Percentiles rank a stretch among this genome's conserved stretches.
Evolutionary conservation across 2,888 invertebrate genomes (phyloP).

Genomic region (Athalia circularis): DNA sequence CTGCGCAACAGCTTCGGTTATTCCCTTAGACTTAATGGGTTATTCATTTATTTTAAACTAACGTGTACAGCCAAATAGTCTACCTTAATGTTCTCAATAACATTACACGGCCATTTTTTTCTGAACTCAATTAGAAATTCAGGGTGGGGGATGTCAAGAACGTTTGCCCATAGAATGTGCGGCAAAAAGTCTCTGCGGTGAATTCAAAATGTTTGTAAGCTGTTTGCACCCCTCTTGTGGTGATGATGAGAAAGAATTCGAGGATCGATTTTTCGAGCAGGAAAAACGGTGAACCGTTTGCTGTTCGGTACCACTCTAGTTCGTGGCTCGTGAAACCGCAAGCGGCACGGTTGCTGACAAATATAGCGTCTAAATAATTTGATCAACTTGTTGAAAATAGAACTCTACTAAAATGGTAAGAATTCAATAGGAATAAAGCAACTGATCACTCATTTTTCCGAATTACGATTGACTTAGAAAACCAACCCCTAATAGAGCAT

Average conservation of each 20-base stretch:
- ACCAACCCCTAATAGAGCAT: not conserved
- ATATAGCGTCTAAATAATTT: slow-evolving; percentile 25
- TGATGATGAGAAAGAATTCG: too few species aligned
- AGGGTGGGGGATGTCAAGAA: slow-evolving; percentile 29
- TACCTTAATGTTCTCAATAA: slow-evolving; percentile 59
- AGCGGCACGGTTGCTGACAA: slow-evolving; percentile 14
- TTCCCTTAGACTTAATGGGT: not conserved
- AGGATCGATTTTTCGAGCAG: too few species aligned
- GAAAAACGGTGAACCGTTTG: too few species aligned
- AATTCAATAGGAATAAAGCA: not conserved
- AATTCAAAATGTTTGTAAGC: too few species aligned
- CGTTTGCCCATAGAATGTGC: not conserved
- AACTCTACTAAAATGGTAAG: slow-evolving; percentile 27
- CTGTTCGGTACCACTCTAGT: too few species aligned
- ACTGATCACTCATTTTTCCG: not conserved
- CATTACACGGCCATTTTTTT: slow-evolving; percentile 60
- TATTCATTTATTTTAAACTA: slow-evolving; percentile 28
- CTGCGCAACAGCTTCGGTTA: slow-evolving; percentile 22
- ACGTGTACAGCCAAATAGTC: not conserved
- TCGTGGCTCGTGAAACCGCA: not conserved
- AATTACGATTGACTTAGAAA: not conserved
- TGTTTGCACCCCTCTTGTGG: too few species aligned
- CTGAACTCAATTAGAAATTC: slow-evolving; percentile 20
- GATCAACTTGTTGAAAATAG: not conserved
- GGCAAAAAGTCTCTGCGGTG: not conserved